A percentile compares a stretch with the other conserved stretches of the same genome.
These are phyloP conservation scores for Chelon auratus DNA, from an alignment of 2,797 vertebrate genomes.

Conservation along the genomic window DNA sequence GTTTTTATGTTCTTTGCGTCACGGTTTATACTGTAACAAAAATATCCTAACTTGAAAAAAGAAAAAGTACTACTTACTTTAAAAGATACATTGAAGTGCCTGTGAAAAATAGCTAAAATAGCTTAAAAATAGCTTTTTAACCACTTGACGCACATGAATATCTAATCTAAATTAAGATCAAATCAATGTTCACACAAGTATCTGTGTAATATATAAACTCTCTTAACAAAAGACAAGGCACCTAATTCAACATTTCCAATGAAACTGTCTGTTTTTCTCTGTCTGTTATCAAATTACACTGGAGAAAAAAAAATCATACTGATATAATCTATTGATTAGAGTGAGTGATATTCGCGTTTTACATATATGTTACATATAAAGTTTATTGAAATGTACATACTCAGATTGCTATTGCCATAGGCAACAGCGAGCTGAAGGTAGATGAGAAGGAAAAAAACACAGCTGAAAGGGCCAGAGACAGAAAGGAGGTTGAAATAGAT, in stretches of 20 bases:
- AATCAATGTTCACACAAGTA: not conserved
- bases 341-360: too few relatives aligned
- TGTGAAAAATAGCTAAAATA: too few relatives aligned
- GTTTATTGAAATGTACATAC: conserved; percentile 30
- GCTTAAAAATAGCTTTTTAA: not conserved
- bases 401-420: conserved; percentile 26
- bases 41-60: too few relatives aligned
- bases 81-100: not conserved
- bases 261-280: not conserved
- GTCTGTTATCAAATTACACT: not conserved
- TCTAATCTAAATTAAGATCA: not conserved
- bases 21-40: not conserved
- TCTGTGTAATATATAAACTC: not conserved
- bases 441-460: conserved; percentile 21
- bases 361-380: not conserved
- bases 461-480: conserved; percentile 29
- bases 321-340: too few relatives aligned
- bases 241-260: not conserved
- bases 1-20: not conserved
- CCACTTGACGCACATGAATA: not conserved
- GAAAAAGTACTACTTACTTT: too few relatives aligned
- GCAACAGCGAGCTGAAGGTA: conserved; percentile 25
- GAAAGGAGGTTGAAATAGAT: conserved; percentile 32
- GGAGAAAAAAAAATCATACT: too few relatives aligned
- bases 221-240: too few relatives aligned